A percentile compares a stretch with the other conserved stretches of the same genome.
These are phyloP conservation scores for Melieria picta DNA, from an alignment of 2,888 invertebrate genomes.

Conservation along the genomic window DNA sequence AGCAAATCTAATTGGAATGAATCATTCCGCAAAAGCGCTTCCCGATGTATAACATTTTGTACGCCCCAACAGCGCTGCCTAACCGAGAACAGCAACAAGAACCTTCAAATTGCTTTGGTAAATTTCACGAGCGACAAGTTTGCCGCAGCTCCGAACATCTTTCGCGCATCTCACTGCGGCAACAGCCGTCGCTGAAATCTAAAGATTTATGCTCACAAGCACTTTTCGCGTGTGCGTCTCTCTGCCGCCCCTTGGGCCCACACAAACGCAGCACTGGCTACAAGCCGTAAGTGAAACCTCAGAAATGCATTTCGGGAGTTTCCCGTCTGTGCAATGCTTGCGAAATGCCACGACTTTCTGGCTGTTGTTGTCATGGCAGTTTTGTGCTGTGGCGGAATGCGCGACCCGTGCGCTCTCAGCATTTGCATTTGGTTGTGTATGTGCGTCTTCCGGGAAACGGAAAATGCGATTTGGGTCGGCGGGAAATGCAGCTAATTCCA, in stretches of 20 bases:
- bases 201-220: constrained; percentile 42
- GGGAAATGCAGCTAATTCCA: constrained; percentile 39
- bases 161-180: constrained; percentile 3
- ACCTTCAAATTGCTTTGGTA: neutral
- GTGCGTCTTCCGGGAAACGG: neutral
- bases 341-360: neutral
- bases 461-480: constrained; percentile 35
- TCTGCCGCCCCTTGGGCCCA: constrained; percentile 1
- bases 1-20: too few species aligned
- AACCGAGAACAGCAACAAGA: too few species aligned
- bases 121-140: neutral
- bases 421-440: neutral
- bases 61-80: too few species aligned
- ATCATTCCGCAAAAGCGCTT: too few species aligned
- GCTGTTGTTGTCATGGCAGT: neutral
- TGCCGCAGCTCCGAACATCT: neutral
- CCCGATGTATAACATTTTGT: too few species aligned
- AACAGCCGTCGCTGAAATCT: constrained; percentile 30
- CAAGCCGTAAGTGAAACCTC: constrained; percentile 27
- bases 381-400: neutral
- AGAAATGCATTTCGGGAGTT: constrained; percentile 37
- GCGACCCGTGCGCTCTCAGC: neutral
- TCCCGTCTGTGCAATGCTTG: constrained; percentile 7
- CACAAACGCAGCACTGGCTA: constrained; percentile 12
- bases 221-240: constrained; percentile 28